phyloP scores from a whole-genome alignment of 2,888 invertebrate species.

The Eledona agricola region DNA sequence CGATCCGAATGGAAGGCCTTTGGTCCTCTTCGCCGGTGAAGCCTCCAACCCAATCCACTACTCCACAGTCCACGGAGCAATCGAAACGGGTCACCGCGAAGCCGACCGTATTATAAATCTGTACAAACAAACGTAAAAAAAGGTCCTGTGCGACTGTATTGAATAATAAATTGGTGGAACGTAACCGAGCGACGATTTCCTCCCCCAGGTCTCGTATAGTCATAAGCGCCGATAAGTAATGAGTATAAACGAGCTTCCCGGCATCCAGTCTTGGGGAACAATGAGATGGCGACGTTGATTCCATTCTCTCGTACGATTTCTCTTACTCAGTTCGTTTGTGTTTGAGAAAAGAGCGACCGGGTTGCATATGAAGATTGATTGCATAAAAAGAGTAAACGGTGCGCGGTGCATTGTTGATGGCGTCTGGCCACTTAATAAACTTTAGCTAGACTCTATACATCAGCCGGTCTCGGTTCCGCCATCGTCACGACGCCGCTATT shows the following conservation, averaged over 20 bases:
- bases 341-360: conserved; percentile 39
- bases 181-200: no score
- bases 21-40: conserved; percentile 32
- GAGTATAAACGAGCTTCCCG: conserved; percentile 34
- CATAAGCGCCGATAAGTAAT: no score
- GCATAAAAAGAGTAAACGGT: conserved; percentile 43
- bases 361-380: conserved; percentile 48
- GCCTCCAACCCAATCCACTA: conserved; percentile 27
- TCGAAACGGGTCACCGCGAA: conserved; percentile 30
- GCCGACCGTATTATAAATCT: conserved; percentile 22
- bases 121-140: conserved; percentile 14
- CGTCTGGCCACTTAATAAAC: conserved; percentile 49
- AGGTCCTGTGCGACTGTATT: no score
- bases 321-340: conserved; percentile 44
- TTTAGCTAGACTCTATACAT: conserved; percentile 46
- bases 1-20: neutral
- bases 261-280: conserved; percentile 13
- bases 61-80: conserved; percentile 33
- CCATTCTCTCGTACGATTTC: conserved; percentile 40
- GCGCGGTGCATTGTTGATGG: conserved; percentile 43
- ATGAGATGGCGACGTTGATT: conserved; percentile 27
- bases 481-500: conserved; percentile 40
- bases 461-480: conserved; percentile 40
- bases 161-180: no score
- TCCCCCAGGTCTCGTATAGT: no score